Conservation (phyloP, 2,113 vertebrate species). For the Echinops telfairi region DNA sequence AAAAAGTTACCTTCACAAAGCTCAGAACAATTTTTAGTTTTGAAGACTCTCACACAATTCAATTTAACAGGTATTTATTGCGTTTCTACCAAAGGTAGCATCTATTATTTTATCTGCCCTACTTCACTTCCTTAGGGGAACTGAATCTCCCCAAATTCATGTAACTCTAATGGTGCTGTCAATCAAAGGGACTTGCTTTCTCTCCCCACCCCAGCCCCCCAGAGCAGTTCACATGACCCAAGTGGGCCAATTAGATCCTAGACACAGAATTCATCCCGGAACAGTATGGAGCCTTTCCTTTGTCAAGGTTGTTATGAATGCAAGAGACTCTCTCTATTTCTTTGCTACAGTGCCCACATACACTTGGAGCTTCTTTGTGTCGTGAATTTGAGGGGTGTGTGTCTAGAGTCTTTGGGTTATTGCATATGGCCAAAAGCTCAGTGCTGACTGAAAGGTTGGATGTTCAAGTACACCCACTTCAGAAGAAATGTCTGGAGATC, state of each 20-base stretch:
- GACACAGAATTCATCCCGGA: neutral
- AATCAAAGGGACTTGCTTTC: neutral
- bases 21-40: slow-evolving; percentile 21
- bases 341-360: neutral
- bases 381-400: neutral
- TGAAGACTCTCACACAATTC: slow-evolving; percentile 54
- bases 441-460: neutral
- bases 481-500: neutral
- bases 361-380: neutral
- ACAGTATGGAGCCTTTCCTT: neutral
- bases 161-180: neutral
- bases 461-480: neutral
- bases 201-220: neutral
- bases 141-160: neutral
- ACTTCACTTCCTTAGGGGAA: neutral
- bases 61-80: slow-evolving; percentile 36
- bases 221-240: neutral
- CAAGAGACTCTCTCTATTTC: neutral
- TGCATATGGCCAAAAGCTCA: neutral
- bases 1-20: slow-evolving; percentile 45
- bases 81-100: neutral
- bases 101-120: slow-evolving; percentile 20
- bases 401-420: neutral
- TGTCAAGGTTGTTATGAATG: neutral
- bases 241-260: neutral